phyloP scores from a whole-genome alignment of 1,140 invertebrate genomes.

The Gryon sp. region DNA sequence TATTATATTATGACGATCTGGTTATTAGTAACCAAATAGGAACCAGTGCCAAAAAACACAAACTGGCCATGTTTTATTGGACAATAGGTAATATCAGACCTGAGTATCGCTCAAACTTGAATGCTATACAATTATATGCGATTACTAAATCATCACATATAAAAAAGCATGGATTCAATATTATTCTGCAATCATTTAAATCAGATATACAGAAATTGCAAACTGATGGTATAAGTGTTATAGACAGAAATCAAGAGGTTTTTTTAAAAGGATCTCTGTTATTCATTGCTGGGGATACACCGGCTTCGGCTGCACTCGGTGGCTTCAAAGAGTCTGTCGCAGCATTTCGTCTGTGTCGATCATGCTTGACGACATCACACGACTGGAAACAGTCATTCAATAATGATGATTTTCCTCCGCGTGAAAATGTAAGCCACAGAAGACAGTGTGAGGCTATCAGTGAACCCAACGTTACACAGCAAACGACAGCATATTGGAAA shows the following conservation, averaged over 20 bases:
- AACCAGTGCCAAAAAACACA: conserved; percentile 19
- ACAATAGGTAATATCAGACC: conserved; percentile 22
- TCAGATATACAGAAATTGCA: conserved; percentile 2
- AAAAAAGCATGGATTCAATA: conserved; percentile 9
- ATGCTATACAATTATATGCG: conserved; percentile 9
- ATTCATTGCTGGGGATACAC: conserved; percentile 49
- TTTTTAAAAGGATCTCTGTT: conserved; percentile 31
- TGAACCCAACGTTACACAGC: background rate
- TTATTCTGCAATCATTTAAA: background rate
- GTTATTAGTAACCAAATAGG: conserved; percentile 4
- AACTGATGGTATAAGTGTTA: conserved; percentile 6
- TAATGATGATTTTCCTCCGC: background rate
- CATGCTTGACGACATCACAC: conserved; percentile 20
- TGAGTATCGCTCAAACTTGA: conserved; percentile 1
- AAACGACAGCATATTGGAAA: conserved; percentile 9
- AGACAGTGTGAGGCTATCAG: conserved; percentile 3
- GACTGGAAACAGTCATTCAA: conserved; percentile 3
- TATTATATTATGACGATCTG: conserved; percentile 15
- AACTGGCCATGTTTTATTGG: conserved; percentile 35
- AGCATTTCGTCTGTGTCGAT: conserved; percentile 29
- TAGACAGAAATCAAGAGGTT: background rate
- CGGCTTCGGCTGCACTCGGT: conserved; percentile 39
- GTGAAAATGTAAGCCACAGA: background rate
- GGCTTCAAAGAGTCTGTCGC: conserved; percentile 52
- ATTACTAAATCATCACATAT: conserved; percentile 6